Conservation (phyloP, 2,113 vertebrate species). For the Gadus chalcogrammus region DNA sequence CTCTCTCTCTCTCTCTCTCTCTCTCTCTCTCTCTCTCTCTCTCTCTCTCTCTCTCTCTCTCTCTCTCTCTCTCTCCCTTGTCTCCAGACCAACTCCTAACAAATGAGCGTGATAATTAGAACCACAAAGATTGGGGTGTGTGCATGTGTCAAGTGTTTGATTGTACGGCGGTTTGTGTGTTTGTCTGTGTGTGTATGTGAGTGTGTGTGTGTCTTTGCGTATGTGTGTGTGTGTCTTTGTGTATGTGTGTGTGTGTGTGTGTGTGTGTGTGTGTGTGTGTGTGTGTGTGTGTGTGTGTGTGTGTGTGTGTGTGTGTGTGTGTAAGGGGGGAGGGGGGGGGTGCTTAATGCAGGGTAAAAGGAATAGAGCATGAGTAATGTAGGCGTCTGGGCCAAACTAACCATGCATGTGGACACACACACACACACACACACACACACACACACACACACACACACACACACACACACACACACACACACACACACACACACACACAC, state of each 20-base stretch:
- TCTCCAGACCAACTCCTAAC: slow-evolving; percentile 47
- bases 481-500: slow-evolving; percentile 36
- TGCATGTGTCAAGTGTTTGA: no score
- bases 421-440: slow-evolving; percentile 34
- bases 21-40: not conserved
- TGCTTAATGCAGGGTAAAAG: slow-evolving; percentile 46
- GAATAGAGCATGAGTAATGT: slow-evolving; percentile 53
- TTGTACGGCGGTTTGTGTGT: no score
- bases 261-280: no score
- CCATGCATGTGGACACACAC: slow-evolving; percentile 46
- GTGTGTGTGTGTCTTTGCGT: no score
- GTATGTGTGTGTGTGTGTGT: no score
- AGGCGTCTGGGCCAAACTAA: slow-evolving; percentile 53
- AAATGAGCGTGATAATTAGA: slow-evolving; percentile 63
- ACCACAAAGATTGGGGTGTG: slow-evolving; percentile 43
- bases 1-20: slow-evolving; percentile 1
- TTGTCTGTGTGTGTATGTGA: no score
- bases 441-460: not conserved
- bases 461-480: slow-evolving; percentile 9
- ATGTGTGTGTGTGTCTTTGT: no score
- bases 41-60: not conserved
- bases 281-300: no score
- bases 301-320: no score
- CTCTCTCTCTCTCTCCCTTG: slow-evolving; percentile 16
- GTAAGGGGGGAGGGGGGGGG: slow-evolving; percentile 16